Evolutionary conservation across 2,888 invertebrate genomes (phyloP).

Genomic region (Spilarctia lutea): DNA sequence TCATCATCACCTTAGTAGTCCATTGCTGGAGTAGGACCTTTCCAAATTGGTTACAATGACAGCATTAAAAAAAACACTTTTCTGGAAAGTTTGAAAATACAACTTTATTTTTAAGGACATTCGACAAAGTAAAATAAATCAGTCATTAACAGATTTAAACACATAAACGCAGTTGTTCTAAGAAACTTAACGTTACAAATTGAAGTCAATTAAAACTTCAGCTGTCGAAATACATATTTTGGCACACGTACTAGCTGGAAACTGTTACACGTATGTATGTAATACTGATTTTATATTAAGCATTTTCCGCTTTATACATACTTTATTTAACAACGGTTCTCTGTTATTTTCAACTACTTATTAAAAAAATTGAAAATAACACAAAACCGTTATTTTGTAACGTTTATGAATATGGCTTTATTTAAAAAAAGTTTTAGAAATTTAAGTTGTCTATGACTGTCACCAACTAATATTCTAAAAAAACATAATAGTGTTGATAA

Average conservation of each 20-base stretch:
- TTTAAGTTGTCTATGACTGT: neutral
- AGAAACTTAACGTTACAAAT: neutral
- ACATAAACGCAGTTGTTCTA: conserved; percentile 1
- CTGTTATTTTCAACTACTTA: no score
- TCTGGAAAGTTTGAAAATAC: conserved; percentile 49
- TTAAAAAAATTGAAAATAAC: no score
- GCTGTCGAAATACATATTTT: conserved; percentile 29
- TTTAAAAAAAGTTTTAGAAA: neutral
- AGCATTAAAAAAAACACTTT: conserved; percentile 18
- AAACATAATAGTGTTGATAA: neutral
- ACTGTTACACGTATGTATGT: conserved; percentile 21
- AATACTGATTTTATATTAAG: conserved; percentile 36
- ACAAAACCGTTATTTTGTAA: no score
- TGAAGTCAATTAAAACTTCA: neutral
- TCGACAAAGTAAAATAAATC: conserved; percentile 47
- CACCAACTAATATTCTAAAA: neutral
- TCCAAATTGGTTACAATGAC: neutral
- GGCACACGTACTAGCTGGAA: conserved; percentile 36
- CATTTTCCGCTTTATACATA: neutral
- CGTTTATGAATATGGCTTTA: no score
- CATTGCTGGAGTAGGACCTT: no score
- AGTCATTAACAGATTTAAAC: conserved; percentile 48
- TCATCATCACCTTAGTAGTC: no score
- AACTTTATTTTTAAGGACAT: conserved; percentile 48
- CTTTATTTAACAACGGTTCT: no score